These are phyloP conservation scores for Andrena marginata DNA, from an alignment of 2,888 invertebrate species.

Conservation along the genomic window DNA sequence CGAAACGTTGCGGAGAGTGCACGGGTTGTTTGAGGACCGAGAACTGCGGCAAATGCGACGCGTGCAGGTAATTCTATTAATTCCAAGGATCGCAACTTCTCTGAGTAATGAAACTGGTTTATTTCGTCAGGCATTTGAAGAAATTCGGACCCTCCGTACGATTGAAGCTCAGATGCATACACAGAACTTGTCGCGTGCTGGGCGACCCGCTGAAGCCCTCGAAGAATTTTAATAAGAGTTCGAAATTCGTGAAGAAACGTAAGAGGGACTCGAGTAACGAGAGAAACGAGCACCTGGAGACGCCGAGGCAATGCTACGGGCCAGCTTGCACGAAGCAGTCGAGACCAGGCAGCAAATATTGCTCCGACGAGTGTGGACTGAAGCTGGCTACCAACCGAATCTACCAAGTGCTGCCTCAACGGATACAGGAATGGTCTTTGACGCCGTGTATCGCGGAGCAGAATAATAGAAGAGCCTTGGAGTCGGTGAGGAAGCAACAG, in stretches of 20 bases:
- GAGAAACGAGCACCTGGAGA: slow-evolving; percentile 80
- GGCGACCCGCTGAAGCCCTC: slow-evolving; percentile 82
- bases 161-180: slow-evolving; percentile 86
- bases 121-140: slow-evolving; percentile 84
- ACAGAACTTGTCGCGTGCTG: slow-evolving; percentile 85
- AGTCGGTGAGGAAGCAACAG: slow-evolving; percentile 92
- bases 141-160: slow-evolving; percentile 86
- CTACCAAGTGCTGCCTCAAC: slow-evolving; percentile 92
- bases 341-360: slow-evolving; percentile 94
- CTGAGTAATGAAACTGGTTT: not conserved
- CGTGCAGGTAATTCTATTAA: slow-evolving; percentile 85
- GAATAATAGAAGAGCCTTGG: slow-evolving; percentile 89
- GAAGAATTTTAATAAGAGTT: slow-evolving; percentile 79
- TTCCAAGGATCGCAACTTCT: not conserved
- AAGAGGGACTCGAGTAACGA: slow-evolving; percentile 82
- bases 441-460: slow-evolving; percentile 95
- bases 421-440: slow-evolving; percentile 97
- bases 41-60: slow-evolving; percentile 90
- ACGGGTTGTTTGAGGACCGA: slow-evolving; percentile 90
- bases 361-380: slow-evolving; percentile 96
- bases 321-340: slow-evolving; percentile 94
- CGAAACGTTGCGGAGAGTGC: slow-evolving; percentile 90
- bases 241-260: slow-evolving; percentile 80
- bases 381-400: slow-evolving; percentile 94
- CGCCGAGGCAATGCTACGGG: slow-evolving; percentile 94